phyloP scores from a whole-genome alignment of 2,113 vertebrate genomes.

The Podarcis raffonei region DNA sequence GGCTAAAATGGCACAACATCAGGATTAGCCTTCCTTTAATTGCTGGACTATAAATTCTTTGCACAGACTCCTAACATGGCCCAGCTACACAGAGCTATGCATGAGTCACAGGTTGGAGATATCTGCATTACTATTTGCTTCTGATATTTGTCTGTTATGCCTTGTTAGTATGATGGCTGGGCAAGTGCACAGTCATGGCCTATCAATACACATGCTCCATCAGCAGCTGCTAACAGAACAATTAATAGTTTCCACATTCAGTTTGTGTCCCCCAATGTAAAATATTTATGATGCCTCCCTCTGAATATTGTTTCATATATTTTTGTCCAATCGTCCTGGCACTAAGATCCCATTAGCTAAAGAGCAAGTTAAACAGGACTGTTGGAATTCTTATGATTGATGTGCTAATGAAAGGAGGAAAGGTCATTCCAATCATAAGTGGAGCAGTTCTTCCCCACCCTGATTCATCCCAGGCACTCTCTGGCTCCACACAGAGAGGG shows the following conservation, averaged over 20 bases:
- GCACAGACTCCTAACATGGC: not conserved
- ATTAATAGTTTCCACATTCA: constrained; percentile 36
- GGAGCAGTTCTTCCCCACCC: constrained; percentile 42
- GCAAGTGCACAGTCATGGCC: constrained; percentile 48
- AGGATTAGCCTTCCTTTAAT: not conserved
- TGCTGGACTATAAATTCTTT: not conserved
- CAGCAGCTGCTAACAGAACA: constrained; percentile 25
- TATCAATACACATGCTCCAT: constrained; percentile 46
- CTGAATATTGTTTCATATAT: constrained; percentile 39
- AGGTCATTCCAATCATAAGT: constrained; percentile 55
- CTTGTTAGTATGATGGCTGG: constrained; percentile 48
- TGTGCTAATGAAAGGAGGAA: constrained; percentile 66
- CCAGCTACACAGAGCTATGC: not conserved
- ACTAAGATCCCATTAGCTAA: constrained; percentile 49
- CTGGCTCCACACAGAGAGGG: constrained; percentile 22
- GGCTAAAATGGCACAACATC: not conserved
- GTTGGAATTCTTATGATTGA: constrained; percentile 41
- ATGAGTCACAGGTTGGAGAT: not conserved
- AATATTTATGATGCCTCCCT: constrained; percentile 58
- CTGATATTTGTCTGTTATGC: not conserved
- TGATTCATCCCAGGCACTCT: constrained; percentile 37
- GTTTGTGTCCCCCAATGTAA: constrained; percentile 32
- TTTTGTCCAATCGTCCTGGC: constrained; percentile 39
- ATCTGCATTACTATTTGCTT: not conserved
- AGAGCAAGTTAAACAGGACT: constrained; percentile 46